phyloP scores from a whole-genome alignment of 2,888 invertebrate genomes.

The Drosophila fungiperda region DNA sequence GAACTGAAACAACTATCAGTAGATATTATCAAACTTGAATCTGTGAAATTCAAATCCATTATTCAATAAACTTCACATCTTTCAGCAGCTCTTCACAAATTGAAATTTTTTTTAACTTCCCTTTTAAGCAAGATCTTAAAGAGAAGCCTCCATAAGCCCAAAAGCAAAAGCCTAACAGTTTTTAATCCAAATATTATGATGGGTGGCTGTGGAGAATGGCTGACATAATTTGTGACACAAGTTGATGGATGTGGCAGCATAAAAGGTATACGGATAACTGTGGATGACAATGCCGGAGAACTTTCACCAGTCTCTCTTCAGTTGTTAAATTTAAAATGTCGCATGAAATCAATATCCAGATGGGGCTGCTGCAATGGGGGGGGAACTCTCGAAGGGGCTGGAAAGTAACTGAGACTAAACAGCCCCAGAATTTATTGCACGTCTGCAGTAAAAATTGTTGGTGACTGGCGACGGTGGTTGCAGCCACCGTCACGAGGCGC shows the following conservation, averaged over 20 bases:
- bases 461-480: constrained; percentile 56
- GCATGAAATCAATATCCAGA: constrained; percentile 50
- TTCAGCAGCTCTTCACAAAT: constrained; percentile 15
- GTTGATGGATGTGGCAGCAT: constrained; percentile 64
- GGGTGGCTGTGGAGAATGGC: background rate
- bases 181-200: constrained; percentile 24
- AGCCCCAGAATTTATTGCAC: constrained; percentile 64
- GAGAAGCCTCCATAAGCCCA: constrained; percentile 39
- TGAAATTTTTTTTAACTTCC: constrained; percentile 19
- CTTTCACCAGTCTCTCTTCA: constrained; percentile 38
- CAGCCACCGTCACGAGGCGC: constrained; percentile 62
- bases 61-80: constrained; percentile 23
- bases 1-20: background rate
- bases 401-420: constrained; percentile 27
- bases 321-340: constrained; percentile 57
- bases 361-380: background rate
- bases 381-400: background rate
- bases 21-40: constrained; percentile 10
- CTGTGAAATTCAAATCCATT: constrained; percentile 22
- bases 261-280: constrained; percentile 47
- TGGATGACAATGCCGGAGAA: constrained; percentile 40
- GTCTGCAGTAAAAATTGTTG: constrained; percentile 71
- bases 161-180: constrained; percentile 19
- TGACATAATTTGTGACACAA: constrained; percentile 46
- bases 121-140: constrained; percentile 28